Percentiles rank a stretch among this genome's conserved stretches.
Conservation (phyloP, 2,888 invertebrate species). For the Clepsis dumicolana region DNA sequence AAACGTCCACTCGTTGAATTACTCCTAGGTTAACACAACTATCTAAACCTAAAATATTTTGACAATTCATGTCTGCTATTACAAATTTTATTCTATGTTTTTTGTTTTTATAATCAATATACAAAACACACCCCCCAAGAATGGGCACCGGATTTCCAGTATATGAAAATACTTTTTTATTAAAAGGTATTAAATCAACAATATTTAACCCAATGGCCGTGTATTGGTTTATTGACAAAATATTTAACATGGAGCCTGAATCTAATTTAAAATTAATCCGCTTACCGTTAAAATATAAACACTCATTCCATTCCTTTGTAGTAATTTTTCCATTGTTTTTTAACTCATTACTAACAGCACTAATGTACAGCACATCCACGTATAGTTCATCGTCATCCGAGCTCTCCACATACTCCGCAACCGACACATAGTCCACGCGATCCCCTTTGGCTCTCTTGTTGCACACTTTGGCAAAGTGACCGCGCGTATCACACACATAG, state of each 20-base stretch:
- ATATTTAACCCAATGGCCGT: not conserved
- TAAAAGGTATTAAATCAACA: not conserved
- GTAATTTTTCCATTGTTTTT: not conserved
- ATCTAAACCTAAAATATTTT: not conserved
- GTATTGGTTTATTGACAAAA: not conserved
- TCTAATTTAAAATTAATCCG: conserved; percentile 8
- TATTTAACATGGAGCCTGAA: conserved; percentile 2
- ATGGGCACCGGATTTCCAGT: too few relatives aligned
- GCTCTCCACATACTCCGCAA: not conserved
- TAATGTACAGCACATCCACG: conserved; percentile 5
- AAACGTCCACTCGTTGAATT: not conserved
- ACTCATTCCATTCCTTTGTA: not conserved
- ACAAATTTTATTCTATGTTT: not conserved
- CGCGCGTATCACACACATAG: not conserved
- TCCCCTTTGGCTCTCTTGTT: not conserved
- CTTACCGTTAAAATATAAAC: not conserved
- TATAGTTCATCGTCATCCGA: conserved; percentile 18
- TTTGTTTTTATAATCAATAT: not conserved
- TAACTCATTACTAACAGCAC: not conserved
- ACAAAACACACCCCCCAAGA: too few relatives aligned
- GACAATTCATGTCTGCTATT: not conserved
- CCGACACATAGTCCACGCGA: conserved; percentile 10
- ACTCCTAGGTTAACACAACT: not conserved
- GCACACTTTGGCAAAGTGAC: not conserved
- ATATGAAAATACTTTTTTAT: too few relatives aligned